These are phyloP conservation scores for Agrochola lota DNA, from an alignment of 2,888 invertebrate genomes.

Conservation along the genomic window DNA sequence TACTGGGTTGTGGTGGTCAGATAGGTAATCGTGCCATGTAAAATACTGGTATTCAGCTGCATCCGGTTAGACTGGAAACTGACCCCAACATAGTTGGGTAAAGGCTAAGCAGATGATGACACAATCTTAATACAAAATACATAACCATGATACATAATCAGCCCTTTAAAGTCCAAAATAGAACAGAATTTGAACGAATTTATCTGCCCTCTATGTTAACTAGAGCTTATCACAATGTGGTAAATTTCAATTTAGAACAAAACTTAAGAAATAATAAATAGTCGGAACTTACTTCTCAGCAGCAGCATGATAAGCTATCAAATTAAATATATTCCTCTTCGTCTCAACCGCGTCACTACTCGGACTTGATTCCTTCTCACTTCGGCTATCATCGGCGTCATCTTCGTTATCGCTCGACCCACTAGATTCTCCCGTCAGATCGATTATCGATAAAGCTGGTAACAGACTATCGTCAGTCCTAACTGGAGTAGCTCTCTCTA, in stretches of 20 bases:
- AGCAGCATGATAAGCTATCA: conserved; percentile 79
- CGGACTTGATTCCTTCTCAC: conserved; percentile 53
- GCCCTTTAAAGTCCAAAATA: neutral
- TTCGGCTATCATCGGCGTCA: conserved; percentile 39
- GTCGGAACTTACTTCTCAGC: conserved; percentile 80
- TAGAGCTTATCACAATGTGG: neutral
- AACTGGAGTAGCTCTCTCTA: conserved; percentile 49
- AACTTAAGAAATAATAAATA: neutral
- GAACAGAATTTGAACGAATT: neutral
- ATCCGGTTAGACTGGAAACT: too few relatives aligned
- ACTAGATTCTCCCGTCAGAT: conserved; percentile 76
- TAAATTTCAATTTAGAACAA: neutral
- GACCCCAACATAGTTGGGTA: too few relatives aligned
- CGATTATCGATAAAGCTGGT: conserved; percentile 75
- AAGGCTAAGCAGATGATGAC: too few relatives aligned
- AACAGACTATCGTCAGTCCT: conserved; percentile 69
- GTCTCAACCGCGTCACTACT: conserved; percentile 50
- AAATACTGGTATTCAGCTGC: too few relatives aligned
- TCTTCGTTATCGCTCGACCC: conserved; percentile 69
- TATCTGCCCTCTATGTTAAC: neutral
- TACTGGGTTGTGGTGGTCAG: too few relatives aligned
- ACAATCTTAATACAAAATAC: too few relatives aligned
- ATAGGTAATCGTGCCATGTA: too few relatives aligned
- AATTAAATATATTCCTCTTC: conserved; percentile 65
- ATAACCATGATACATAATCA: neutral